Base-by-base conservation (phyloP, 2,113 vertebrate species). In the Xyrauchen texanus region DNA sequence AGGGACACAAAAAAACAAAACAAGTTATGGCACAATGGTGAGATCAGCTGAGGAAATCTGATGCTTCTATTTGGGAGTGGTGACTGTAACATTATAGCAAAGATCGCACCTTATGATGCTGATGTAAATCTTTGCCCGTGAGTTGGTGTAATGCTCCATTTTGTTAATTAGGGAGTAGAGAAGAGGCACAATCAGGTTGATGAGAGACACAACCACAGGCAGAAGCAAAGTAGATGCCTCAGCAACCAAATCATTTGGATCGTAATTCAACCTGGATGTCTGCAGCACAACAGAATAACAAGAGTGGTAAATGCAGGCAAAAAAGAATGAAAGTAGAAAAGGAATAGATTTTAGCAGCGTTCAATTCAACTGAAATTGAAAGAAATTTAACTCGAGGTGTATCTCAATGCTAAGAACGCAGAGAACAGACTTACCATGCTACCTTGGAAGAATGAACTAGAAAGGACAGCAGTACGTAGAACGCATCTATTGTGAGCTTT, bases 161-260 rank as follows among this genome's bases (percentile, higher is more conserved):
- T 91, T 90, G 84, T 92, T 88, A 83, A 99, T 93, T 83, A 95
- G 86, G 0, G 96, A 95, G 85, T 93, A 98, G 82, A 96, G 85
- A n/a, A 97, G 93, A 0, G 97, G 97, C 51, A 97, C 76, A 0
- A 88, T 83, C 55, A 96, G 83, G 51, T 98, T 99, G 85, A 99
- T 92, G 21, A 96, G 91, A 66, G 95, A 94, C 42, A 93, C 90
- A 0, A 94, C 71, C 0, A 97, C 82, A 10, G 98, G 96, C 51
- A 98, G 89, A 4, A 97, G 84, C 62, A 99, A 89, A 21, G 93
- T 96, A 0, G 93, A 85, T 4, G 93, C 91, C 34, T 98, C 93
- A 0, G 87, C 68, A 8, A 79, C 75, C 34, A 90, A 83, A 60
- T 89, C 72, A 8, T 47, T 62, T 10, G 70, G 8, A 13, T 64